Base-by-base conservation (phyloP, 92 coral and sea anemone species). In the Porites rus region DNA sequence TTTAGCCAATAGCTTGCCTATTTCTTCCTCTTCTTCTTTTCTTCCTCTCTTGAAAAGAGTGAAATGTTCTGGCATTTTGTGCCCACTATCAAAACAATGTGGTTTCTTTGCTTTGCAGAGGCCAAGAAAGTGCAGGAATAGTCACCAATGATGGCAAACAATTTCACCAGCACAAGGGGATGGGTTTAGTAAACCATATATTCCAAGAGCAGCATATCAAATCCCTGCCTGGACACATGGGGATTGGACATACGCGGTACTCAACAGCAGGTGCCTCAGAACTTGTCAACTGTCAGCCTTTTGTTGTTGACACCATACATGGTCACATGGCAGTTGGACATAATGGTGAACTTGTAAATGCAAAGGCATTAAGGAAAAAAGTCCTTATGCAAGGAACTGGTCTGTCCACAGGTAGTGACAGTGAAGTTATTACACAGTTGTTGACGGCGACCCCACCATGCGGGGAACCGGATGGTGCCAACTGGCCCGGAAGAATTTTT, bases 81-180 rank as follows among this genome's bases (percentile, higher is more conserved):
- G 46, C 46, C 46, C 46, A 38, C 46, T 38, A 38, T 4, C 46
- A 38, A 38, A 38, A 38, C 46, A 3, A 13, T 8, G 50, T 52
- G 65, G 7, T 28, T 24, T 20, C 61, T 24, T 75, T 58, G 43
- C 60, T 75, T 77, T 21, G 18, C 76, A 96, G 99, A 65, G 99
- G 99, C 74, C 99, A 96, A 84, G 99, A 96, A 75, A 96, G 99
- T 88, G 92, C 97, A 87, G 99, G 99, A 53, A 96, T 96, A 64
- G 99, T 96, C 1, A 96, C 99, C 72, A 93, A 94, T 66, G 98
- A 94, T 74, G 95, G 95, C 18, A 77, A 83, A 75, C 73, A 69
- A 72, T 95, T 96, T 60, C 90, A 91, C 74, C 94, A 94, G 75
- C 96, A 93, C 81, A 96, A 96, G 81, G 99, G 99, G 52, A 96